A percentile compares a stretch with the other conserved stretches of the same genome.
These are phyloP conservation scores for Holotrichia oblita DNA, from an alignment of 1,140 invertebrate species.

Conservation along the genomic window DNA sequence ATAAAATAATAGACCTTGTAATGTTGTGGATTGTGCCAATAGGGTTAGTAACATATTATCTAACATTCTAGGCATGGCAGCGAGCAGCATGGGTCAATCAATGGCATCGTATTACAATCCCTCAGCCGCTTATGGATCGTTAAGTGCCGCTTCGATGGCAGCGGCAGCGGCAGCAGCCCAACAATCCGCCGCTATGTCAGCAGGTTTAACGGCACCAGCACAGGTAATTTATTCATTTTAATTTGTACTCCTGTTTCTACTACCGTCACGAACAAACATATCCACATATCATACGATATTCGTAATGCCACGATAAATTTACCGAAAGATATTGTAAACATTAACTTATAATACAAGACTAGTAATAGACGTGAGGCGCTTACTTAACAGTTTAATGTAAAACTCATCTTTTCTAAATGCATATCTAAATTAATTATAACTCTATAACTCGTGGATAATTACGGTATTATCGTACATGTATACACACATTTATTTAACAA, in stretches of 20 bases:
- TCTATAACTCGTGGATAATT: neutral
- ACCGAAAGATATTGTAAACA: neutral
- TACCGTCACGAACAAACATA: slow-evolving; percentile 11
- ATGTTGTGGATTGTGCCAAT: too few relatives aligned
- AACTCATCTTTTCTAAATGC: neutral
- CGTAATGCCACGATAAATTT: slow-evolving; percentile 15
- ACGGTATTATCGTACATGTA: neutral
- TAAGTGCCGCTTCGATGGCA: slow-evolving; percentile 72
- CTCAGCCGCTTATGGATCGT: slow-evolving; percentile 70
- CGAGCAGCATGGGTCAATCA: slow-evolving; percentile 68
- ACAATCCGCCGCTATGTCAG: slow-evolving; percentile 69
- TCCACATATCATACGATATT: neutral
- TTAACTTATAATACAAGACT: neutral
- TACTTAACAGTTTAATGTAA: neutral
- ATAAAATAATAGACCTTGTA: too few relatives aligned
- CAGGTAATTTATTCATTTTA: slow-evolving; percentile 62
- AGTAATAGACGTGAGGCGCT: neutral
- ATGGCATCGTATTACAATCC: slow-evolving; percentile 72
- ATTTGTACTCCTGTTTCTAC: slow-evolving; percentile 28
- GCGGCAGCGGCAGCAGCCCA: slow-evolving; percentile 71
- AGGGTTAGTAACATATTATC: neutral
- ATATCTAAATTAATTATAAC: slow-evolving; percentile 15
- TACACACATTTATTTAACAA: neutral
- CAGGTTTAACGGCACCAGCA: slow-evolving; percentile 65
- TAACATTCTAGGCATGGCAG: slow-evolving; percentile 66